These are phyloP conservation scores for Muscicapa adusta DNA, from an alignment of 2,113 vertebrate genomes.

Conservation along the genomic window DNA sequence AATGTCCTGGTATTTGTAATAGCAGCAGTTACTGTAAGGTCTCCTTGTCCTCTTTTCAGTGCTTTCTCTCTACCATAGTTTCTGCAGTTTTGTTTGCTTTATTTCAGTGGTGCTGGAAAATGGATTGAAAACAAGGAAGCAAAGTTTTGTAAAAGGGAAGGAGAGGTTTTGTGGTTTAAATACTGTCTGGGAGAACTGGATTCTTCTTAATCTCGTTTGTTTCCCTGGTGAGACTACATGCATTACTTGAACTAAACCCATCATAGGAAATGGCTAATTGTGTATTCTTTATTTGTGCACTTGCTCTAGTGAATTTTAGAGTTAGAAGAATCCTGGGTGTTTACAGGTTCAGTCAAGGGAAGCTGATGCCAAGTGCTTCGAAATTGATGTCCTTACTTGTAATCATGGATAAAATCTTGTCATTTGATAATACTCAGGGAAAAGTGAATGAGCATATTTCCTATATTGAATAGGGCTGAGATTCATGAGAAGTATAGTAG, in stretches of 20 bases:
- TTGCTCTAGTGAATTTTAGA: background rate
- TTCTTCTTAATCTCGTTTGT: background rate
- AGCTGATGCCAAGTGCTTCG: background rate
- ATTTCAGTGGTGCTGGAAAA: background rate
- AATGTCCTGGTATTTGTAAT: background rate
- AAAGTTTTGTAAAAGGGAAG: background rate
- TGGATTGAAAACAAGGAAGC: background rate
- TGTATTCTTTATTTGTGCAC: background rate
- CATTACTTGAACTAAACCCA: background rate
- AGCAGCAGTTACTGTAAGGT: background rate
- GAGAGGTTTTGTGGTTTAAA: background rate
- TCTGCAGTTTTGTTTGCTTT: background rate
- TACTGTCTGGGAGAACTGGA: background rate
- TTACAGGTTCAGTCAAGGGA: background rate
- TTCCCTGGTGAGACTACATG: background rate
- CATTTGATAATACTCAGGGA: background rate
- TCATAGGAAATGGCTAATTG: background rate
- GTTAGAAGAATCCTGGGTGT: background rate
- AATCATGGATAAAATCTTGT: background rate
- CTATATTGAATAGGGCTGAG: background rate
- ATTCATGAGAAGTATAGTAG: background rate
- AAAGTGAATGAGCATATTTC: background rate
- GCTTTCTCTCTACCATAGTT: background rate
- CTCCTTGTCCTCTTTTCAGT: background rate
- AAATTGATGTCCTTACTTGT: background rate